Evolutionary conservation across 1,140 invertebrate species (phyloP), one percentile per base, ranked within the genome.

Genomic region (Lepidurus arcticus): DNA sequence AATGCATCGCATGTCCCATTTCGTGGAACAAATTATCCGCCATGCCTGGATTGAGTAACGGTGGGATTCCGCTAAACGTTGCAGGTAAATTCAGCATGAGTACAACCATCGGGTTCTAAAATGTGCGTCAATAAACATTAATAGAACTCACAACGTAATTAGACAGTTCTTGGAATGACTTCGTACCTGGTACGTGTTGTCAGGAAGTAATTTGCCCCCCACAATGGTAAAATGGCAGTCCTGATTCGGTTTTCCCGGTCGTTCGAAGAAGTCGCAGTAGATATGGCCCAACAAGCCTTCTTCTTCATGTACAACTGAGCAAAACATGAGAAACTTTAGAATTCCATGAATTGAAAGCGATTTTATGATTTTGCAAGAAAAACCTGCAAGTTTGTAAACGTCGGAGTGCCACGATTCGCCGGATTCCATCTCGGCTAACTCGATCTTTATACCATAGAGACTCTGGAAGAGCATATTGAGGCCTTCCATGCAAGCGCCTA

Each of bases 1-100:
- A 99, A 86, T 99, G 98, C 88, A 99, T 92, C 7, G 98, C 98
- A 87, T 99, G 98, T 0, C 98, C 98, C 92, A 98, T 94, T 88
- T 99, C 98, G 84, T 99, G 98, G 86, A 99, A 99, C 43, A 99
- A 86, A 87, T 98, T 99, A 84, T 99, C 97, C 11, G 98, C 91
- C 80, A 93, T 91, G 16, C 90, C 88, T 1, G 94, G 92, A 45
- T 89, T 91, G 26, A 99, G 86, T 47, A 98, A 86, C 44, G 93
- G 92, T 3, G 95, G 96, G 13, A 44, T 89, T 1, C 88, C 89
- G 88, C 91, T 92, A 79, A 88, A 87, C 1, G 93, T 91, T 3
- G 89, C 86, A 16, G 90, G 90, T 74, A 98, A 87, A 79, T 95
- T 97, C 76, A 99, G 85, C 91, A 98, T 77, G 42, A 80, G 44